Conservation (phyloP, 2,888 invertebrate species). For the Macroteleia sp. region DNA sequence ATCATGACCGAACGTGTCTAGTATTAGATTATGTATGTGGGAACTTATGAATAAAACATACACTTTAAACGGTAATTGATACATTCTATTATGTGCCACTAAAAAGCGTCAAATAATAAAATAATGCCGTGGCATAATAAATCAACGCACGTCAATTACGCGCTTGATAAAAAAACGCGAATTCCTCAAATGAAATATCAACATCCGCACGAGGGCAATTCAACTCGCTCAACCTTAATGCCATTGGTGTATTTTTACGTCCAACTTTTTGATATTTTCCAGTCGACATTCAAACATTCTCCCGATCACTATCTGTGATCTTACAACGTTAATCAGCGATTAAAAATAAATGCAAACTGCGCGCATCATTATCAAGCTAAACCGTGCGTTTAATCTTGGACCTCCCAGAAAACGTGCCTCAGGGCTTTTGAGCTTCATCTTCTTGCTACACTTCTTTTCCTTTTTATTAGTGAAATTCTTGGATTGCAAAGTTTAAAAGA, state of each 20-base stretch:
- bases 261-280: conserved; percentile 33
- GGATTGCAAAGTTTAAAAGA: conserved; percentile 5
- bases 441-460: conserved; percentile 21
- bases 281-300: conserved; percentile 3
- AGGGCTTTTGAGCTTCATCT: conserved; percentile 21
- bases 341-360: conserved; percentile 33
- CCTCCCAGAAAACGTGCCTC: conserved; percentile 50
- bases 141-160: conserved; percentile 49
- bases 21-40: conserved; percentile 54
- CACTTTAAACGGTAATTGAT: conserved; percentile 54
- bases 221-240: too few relatives aligned
- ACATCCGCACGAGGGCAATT: conserved; percentile 20
- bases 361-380: conserved; percentile 49
- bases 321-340: conserved; percentile 37
- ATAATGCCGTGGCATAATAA: conserved; percentile 33
- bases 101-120: conserved; percentile 53
- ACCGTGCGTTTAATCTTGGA: conserved; percentile 46
- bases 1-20: conserved; percentile 36
- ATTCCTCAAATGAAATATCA: neutral
- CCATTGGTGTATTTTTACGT: conserved; percentile 25
- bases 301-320: conserved; percentile 26
- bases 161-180: neutral
- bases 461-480: conserved; percentile 9
- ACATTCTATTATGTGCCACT: conserved; percentile 46
- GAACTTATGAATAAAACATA: conserved; percentile 63